Percentiles rank a stretch among this genome's conserved stretches.
phyloP scores from a whole-genome alignment of 2,888 invertebrate genomes.

The Caenorhabditis zanzibari region DNA sequence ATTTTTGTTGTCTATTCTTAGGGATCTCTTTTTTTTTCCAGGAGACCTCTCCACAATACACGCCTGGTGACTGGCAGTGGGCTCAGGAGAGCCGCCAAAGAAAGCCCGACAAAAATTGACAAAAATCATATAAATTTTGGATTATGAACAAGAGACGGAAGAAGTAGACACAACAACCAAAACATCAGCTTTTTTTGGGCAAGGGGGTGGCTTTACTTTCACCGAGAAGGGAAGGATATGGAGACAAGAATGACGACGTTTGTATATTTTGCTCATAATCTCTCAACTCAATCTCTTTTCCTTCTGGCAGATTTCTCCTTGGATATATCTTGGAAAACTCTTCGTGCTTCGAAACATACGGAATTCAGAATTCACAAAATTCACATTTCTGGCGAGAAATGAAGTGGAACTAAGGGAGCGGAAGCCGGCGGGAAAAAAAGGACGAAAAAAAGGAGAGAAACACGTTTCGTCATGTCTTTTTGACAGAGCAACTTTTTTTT shows the following conservation, averaged over 20 bases:
- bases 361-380: slow-evolving; percentile 7
- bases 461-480: slow-evolving; percentile 48
- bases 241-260: slow-evolving; percentile 26
- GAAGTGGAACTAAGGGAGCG: slow-evolving; percentile 54
- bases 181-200: slow-evolving; percentile 14
- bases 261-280: slow-evolving; percentile 48
- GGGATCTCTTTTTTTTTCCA: slow-evolving; percentile 12
- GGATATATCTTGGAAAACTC: not conserved
- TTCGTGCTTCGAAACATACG: slow-evolving; percentile 25
- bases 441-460: slow-evolving; percentile 19
- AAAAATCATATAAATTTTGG: slow-evolving; percentile 48
- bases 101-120: slow-evolving; percentile 4
- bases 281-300: slow-evolving; percentile 45
- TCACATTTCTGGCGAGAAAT: slow-evolving; percentile 37
- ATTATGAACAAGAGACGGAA: slow-evolving; percentile 27
- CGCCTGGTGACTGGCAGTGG: slow-evolving; percentile 42
- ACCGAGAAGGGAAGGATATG: not conserved
- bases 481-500: slow-evolving; percentile 25
- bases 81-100: slow-evolving; percentile 27
- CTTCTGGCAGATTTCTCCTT: slow-evolving; percentile 4
- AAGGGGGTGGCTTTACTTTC: slow-evolving; percentile 19
- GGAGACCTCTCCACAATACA: slow-evolving; percentile 6
- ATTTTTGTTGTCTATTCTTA: slow-evolving; percentile 40
- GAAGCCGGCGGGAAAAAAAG: slow-evolving; percentile 35
- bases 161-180: slow-evolving; percentile 3